These are phyloP conservation scores for Neodontobutis hainanensis DNA, from an alignment of 2,113 vertebrate genomes.

Conservation along the genomic window DNA sequence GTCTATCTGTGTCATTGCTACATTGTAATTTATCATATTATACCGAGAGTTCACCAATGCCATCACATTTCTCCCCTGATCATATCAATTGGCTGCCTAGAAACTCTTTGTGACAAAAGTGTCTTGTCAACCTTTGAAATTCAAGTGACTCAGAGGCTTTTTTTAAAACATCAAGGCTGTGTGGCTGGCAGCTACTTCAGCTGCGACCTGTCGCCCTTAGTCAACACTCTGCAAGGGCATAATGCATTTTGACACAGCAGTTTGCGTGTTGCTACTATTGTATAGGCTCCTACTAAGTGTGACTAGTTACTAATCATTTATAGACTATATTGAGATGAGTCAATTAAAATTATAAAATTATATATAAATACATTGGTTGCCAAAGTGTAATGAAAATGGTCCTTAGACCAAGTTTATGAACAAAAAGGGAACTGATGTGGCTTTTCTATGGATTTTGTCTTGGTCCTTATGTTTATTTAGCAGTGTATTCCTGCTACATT, in stretches of 20 bases:
- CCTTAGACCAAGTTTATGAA: too few relatives aligned
- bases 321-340: too few relatives aligned
- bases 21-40: slow-evolving; percentile 54
- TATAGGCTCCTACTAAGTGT: too few relatives aligned
- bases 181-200: slow-evolving; percentile 56
- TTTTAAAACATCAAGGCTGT: slow-evolving; percentile 34
- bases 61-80: slow-evolving; percentile 36
- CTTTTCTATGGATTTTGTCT: too few relatives aligned
- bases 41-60: slow-evolving; percentile 50
- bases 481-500: too few relatives aligned
- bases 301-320: too few relatives aligned
- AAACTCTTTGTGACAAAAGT: slow-evolving; percentile 57
- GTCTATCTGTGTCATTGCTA: slow-evolving; percentile 30
- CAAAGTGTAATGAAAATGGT: too few relatives aligned
- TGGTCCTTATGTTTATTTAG: too few relatives aligned
- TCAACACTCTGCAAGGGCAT: slow-evolving; percentile 34
- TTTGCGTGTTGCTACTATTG: slow-evolving; percentile 1
- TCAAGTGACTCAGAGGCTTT: slow-evolving; percentile 27
- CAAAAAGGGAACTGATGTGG: too few relatives aligned
- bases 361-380: too few relatives aligned
- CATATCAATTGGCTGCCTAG: slow-evolving; percentile 45
- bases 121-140: slow-evolving; percentile 46
- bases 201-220: slow-evolving; percentile 61
- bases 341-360: too few relatives aligned
- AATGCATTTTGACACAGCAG: slow-evolving; percentile 35